Base-by-base conservation (phyloP, 1,140 invertebrate species). In the Apolygus lucorum region DNA sequence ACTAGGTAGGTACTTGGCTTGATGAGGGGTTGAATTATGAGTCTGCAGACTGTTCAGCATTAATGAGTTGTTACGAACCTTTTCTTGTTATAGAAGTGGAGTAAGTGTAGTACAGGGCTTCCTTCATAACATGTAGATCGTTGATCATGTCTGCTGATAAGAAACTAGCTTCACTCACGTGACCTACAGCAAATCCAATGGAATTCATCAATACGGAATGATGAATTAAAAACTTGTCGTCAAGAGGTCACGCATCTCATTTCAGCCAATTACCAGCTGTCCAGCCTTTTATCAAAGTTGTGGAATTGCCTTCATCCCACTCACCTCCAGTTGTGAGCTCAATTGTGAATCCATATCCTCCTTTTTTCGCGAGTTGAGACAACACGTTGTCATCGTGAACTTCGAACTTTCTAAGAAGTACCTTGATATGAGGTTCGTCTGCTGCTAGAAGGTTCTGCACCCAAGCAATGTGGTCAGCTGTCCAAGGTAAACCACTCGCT, bases 381-480 rank as follows among this genome's bases (percentile, higher is more conserved):
- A 70, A 62, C 11, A 1, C 28, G 21, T 65, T 42, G 11, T 24
- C n/a, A 22, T 67, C 49, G 42, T 67, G 65, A 28, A 28, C 52
- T 42, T 67, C 54, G 28, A 67, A 70, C 8, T 65, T 67, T 22
- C 21, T n/a, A 29, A 63, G 17, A 2, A 70, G 28, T 17, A 4
- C 65, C 49, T 67, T n/a, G 13, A 70, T 24, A 29, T 26, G 27
- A 8, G 21, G 27, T n/a, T 66, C 64, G 25, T 66, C 29, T 2
- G 82, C 80, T 2, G 77, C 70, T 14, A 78, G 73, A 4, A 84
- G 74, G 1, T 82, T 83, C 74, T 81, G 83, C 70, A 82, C 78
- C 83, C 83, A 85, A 29, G 83, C 83, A 67, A 82, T 81, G 65
- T 84, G 82, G 0, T 82, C 84, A 1, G 83, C 83, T 14, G 81